Percentiles rank a stretch among this genome's conserved stretches.
These are phyloP conservation scores for Berghia stephanieae DNA, from an alignment of 1,140 invertebrate species.

Conservation along the genomic window DNA sequence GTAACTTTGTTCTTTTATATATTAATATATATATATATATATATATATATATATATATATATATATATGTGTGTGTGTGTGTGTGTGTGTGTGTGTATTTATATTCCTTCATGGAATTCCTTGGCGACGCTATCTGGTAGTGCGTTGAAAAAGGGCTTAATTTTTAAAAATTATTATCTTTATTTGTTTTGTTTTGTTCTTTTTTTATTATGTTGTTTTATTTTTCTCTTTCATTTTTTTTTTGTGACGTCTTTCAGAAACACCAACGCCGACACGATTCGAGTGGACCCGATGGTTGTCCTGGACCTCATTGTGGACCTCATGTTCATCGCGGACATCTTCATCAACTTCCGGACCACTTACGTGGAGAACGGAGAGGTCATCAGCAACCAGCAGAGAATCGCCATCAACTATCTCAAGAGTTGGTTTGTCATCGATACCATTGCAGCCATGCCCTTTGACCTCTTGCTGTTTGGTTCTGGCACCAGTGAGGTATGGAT, in stretches of 20 bases:
- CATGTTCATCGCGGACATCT: slow-evolving; percentile 66
- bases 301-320: slow-evolving; percentile 66
- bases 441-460: slow-evolving; percentile 65
- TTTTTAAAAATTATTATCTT: too few species aligned
- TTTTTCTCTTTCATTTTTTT: too few species aligned
- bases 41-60: not conserved
- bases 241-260: too few species aligned
- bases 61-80: slow-evolving; percentile 1
- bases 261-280: slow-evolving; percentile 32
- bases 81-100: not conserved
- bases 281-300: slow-evolving; percentile 61
- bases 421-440: too few species aligned
- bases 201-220: too few species aligned
- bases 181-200: too few species aligned
- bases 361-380: too few species aligned
- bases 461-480: slow-evolving; percentile 64
- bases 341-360: too few species aligned
- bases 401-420: too few species aligned
- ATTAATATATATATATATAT: not conserved
- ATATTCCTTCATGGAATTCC: not conserved
- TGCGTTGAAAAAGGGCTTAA: too few species aligned
- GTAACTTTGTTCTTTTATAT: too few species aligned
- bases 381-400: slow-evolving; percentile 38
- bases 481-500: slow-evolving; percentile 64
- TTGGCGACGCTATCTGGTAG: too few species aligned